A percentile compares a stretch with the other conserved stretches of the same genome.
Conservation (phyloP, 2,888 invertebrate genomes). For the Brachyopa scutellaris region DNA sequence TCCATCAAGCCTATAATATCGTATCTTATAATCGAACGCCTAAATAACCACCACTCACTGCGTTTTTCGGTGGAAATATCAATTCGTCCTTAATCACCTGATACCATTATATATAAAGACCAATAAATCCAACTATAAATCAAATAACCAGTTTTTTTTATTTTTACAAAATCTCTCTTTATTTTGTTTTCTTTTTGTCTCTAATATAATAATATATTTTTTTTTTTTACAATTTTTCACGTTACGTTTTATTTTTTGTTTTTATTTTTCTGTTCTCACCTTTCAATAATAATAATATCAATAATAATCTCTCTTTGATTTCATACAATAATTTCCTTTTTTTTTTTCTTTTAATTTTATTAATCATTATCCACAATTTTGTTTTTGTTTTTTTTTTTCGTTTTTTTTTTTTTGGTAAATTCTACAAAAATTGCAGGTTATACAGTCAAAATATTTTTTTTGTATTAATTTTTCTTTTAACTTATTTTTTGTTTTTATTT, state of each 20-base stretch:
- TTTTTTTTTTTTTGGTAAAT: conserved; percentile 59
- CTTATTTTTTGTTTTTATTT: conserved; percentile 33
- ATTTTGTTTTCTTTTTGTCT: conserved; percentile 72
- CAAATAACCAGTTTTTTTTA: too few relatives aligned
- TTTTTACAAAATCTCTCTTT: conserved; percentile 73
- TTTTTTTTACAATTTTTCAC: conserved; percentile 65
- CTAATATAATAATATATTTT: conserved; percentile 71
- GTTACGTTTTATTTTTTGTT: conserved; percentile 45
- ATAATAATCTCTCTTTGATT: conserved; percentile 72
- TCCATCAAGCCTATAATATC: too few relatives aligned
- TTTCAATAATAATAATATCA: conserved; percentile 72
- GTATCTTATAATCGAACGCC: too few relatives aligned
- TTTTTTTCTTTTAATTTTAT: conserved; percentile 75
- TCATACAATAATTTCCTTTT: conserved; percentile 67
- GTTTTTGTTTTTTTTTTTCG: conserved; percentile 49
- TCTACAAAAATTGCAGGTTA: conserved; percentile 72
- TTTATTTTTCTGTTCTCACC: conserved; percentile 57
- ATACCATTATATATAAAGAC: neutral
- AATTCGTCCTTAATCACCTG: too few relatives aligned
- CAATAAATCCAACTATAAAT: too few relatives aligned
- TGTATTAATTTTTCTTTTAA: conserved; percentile 27
- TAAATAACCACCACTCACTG: too few relatives aligned
- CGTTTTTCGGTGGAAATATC: too few relatives aligned
- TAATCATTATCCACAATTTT: conserved; percentile 75
- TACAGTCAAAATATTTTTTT: conserved; percentile 71